Evolutionary conservation across 2,888 invertebrate genomes (phyloP).

Genomic region (Helicoverpa assulta): DNA sequence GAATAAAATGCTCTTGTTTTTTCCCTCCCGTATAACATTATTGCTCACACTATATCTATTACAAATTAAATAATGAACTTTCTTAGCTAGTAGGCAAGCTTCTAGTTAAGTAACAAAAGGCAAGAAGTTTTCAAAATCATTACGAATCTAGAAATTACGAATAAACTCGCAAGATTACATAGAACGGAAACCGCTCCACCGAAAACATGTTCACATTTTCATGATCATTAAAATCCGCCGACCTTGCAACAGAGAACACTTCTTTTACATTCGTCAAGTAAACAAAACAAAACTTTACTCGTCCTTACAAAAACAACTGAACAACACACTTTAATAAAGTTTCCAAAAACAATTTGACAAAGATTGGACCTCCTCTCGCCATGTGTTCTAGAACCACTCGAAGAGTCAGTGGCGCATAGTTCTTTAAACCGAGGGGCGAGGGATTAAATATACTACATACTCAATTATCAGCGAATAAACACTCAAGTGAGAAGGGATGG

Average conservation of each 20-base stretch:
- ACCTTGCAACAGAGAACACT: not conserved
- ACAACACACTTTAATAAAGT: constrained; percentile 25
- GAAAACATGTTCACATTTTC: too few relatives aligned
- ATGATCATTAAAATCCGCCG: too few relatives aligned
- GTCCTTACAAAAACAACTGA: not conserved
- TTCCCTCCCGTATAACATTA: constrained; percentile 3
- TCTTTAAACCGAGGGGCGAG: constrained; percentile 78
- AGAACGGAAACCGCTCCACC: too few relatives aligned
- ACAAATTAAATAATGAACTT: too few relatives aligned
- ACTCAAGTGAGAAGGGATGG: constrained; percentile 67
- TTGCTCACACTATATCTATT: too few relatives aligned
- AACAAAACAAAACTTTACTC: constrained; percentile 2
- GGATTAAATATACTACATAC: constrained; percentile 70
- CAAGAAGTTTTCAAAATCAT: too few relatives aligned
- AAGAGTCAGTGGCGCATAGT: constrained; percentile 76
- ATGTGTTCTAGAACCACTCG: constrained; percentile 77
- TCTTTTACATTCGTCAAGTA: not conserved
- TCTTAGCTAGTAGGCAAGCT: too few relatives aligned
- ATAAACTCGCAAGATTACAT: too few relatives aligned
- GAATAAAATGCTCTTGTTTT: constrained; percentile 9
- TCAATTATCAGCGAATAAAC: constrained; percentile 85
- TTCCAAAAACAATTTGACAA: constrained; percentile 40
- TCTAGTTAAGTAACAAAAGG: too few relatives aligned
- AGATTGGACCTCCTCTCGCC: constrained; percentile 74
- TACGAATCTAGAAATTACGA: too few relatives aligned